Conservation (phyloP, 2,888 invertebrate genomes). For the Copidosoma aretas region DNA sequence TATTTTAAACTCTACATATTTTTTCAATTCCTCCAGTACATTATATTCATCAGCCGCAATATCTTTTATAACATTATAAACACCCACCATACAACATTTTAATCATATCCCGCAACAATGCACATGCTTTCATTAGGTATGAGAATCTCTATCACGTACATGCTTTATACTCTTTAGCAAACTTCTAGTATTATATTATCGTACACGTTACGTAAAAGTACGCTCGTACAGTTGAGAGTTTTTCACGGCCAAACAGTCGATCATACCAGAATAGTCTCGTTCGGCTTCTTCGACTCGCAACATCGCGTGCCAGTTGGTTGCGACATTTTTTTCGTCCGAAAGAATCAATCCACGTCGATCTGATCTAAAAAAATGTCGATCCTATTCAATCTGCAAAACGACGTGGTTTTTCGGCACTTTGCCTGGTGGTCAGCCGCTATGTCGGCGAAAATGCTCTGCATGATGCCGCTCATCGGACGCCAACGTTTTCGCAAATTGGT, state of each 20-base stretch:
- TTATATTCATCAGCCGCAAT: too few relatives aligned
- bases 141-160: too few relatives aligned
- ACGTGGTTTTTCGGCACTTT: conserved; percentile 40
- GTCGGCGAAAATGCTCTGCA: conserved; percentile 42
- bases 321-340: too few relatives aligned
- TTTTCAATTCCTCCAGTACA: too few relatives aligned
- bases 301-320: background rate
- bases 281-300: background rate
- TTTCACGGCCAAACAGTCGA: background rate
- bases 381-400: conserved; percentile 23
- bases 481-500: conserved; percentile 45
- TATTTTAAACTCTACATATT: too few relatives aligned
- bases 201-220: background rate
- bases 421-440: conserved; percentile 45
- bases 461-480: conserved; percentile 42
- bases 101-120: too few relatives aligned
- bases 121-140: too few relatives aligned
- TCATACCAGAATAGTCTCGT: background rate
- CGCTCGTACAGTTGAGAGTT: background rate
- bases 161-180: too few relatives aligned
- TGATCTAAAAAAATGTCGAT: conserved; percentile 7
- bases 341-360: too few relatives aligned
- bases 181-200: background rate
- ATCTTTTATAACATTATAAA: too few relatives aligned
- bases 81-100: too few relatives aligned